These are phyloP conservation scores for Boloria euphrosyne DNA, from an alignment of 2,888 invertebrate species.

Conservation along the genomic window DNA sequence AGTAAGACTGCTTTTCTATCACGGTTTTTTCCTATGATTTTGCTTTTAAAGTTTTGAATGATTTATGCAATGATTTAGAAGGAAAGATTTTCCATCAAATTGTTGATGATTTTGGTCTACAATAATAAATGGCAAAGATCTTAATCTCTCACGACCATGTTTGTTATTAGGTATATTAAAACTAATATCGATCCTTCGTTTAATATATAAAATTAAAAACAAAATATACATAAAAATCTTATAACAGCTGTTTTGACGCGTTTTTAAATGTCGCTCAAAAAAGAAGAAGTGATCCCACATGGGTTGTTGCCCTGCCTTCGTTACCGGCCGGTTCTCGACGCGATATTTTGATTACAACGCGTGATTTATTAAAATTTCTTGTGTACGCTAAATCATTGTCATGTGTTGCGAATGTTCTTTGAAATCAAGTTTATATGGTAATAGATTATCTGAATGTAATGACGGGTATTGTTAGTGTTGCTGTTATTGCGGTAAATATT, in stretches of 20 bases:
- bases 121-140: too few relatives aligned
- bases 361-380: constrained; percentile 27
- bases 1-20: too few relatives aligned
- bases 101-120: too few relatives aligned
- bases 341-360: constrained; percentile 28
- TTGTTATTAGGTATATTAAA: too few relatives aligned
- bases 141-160: too few relatives aligned
- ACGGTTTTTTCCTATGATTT: too few relatives aligned
- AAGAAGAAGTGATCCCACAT: constrained; percentile 14
- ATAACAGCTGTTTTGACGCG: constrained; percentile 2
- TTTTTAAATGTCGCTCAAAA: constrained; percentile 15
- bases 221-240: background rate
- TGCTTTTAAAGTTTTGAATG: too few relatives aligned
- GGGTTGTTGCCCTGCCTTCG: constrained; percentile 25
- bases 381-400: constrained; percentile 15
- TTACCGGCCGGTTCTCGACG: constrained; percentile 24
- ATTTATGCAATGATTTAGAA: too few relatives aligned
- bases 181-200: too few relatives aligned
- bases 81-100: too few relatives aligned
- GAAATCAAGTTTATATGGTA: constrained; percentile 27
- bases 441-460: constrained; percentile 30
- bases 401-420: constrained; percentile 23
- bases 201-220: too few relatives aligned
- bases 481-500: background rate
- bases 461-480: constrained; percentile 22